Percentiles rank a stretch among this genome's conserved stretches.
These are phyloP conservation scores for Pachypeltis micranthus DNA, from an alignment of 1,140 invertebrate genomes.

Conservation along the genomic window DNA sequence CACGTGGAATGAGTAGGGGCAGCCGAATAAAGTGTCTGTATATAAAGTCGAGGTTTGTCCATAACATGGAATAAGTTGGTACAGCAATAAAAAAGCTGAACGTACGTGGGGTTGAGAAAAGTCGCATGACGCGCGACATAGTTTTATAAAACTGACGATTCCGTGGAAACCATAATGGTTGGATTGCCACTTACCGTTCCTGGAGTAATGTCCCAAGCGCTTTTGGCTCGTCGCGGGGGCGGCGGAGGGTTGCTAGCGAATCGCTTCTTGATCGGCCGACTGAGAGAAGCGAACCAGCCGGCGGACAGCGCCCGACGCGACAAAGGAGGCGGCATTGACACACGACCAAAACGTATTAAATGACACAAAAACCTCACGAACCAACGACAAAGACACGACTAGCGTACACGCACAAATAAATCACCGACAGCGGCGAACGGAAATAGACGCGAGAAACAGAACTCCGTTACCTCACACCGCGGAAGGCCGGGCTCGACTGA, in stretches of 20 bases:
- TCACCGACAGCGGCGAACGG: not conserved
- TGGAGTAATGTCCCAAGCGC: slow-evolving; percentile 24
- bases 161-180: too few species aligned
- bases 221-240: slow-evolving; percentile 18
- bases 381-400: not conserved
- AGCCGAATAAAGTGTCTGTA: too few species aligned
- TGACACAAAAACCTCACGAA: not conserved
- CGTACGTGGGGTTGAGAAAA: too few species aligned
- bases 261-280: slow-evolving; percentile 44
- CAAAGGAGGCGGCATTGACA: slow-evolving; percentile 11
- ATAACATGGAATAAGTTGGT: too few species aligned
- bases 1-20: too few species aligned
- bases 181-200: slow-evolving; percentile 13
- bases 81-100: too few species aligned
- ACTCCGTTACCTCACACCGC: too few species aligned
- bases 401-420: not conserved
- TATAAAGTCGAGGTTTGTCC: too few species aligned
- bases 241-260: slow-evolving; percentile 7
- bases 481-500: too few species aligned
- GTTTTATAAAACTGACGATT: too few species aligned
- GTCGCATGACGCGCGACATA: too few species aligned
- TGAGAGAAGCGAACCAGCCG: slow-evolving; percentile 63
- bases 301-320: slow-evolving; percentile 28
- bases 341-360: too few species aligned
- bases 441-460: not conserved